Conservation (phyloP, 1,140 invertebrate species). For the Hermetia illucens region DNA sequence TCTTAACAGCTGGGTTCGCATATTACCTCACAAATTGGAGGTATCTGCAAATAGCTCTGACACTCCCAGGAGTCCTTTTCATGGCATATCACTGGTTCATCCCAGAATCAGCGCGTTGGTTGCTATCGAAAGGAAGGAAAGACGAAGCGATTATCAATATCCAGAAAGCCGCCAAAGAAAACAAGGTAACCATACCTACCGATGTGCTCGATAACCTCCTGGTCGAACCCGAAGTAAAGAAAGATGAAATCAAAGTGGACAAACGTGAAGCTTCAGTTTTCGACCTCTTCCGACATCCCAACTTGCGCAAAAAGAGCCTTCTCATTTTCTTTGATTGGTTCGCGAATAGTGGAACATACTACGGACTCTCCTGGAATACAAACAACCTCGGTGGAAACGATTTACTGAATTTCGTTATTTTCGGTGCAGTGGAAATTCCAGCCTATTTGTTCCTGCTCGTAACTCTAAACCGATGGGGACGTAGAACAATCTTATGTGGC, state of each 20-base stretch:
- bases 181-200: conserved; percentile 41
- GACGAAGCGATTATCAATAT: conserved; percentile 55
- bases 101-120: conserved; percentile 70
- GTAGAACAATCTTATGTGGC: conserved; percentile 50
- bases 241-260: conserved; percentile 19
- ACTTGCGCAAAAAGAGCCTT: conserved; percentile 52
- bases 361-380: conserved; percentile 67
- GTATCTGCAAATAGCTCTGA: conserved; percentile 54
- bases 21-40: conserved; percentile 63
- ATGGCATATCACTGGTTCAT: conserved; percentile 72
- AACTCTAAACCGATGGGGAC: conserved; percentile 55
- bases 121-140: conserved; percentile 56
- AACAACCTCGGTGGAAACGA: conserved; percentile 56
- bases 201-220: conserved; percentile 40
- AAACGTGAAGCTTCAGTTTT: conserved; percentile 37
- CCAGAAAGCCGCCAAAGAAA: conserved; percentile 50
- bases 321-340: conserved; percentile 71
- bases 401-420: conserved; percentile 62
- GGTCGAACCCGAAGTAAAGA: conserved; percentile 28
- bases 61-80: conserved; percentile 52
- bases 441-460: conserved; percentile 56
- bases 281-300: conserved; percentile 55
- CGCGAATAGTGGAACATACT: conserved; percentile 65
- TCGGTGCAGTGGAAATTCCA: conserved; percentile 61
- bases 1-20: conserved; percentile 54